These are phyloP conservation scores for Fukomys damarensis DNA, from an alignment of 2,113 vertebrate species.

Conservation along the genomic window DNA sequence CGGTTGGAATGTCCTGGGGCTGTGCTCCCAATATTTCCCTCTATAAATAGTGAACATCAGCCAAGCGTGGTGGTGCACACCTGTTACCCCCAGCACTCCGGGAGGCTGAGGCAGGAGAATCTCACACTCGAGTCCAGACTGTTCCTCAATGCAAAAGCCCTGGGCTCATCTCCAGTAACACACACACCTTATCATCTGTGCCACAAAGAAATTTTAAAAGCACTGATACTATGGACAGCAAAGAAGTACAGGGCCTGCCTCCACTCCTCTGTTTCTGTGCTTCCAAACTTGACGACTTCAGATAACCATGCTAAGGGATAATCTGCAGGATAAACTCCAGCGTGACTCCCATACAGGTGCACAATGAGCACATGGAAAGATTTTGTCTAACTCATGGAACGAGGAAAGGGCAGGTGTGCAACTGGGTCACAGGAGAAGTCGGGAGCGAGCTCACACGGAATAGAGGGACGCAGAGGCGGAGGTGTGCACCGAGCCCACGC, in stretches of 20 bases:
- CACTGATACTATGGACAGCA: background rate
- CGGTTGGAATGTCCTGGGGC: background rate
- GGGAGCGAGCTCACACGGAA: background rate
- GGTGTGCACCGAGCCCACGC: background rate
- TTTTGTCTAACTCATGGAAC: background rate
- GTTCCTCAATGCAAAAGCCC: background rate
- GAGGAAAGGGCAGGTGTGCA: background rate
- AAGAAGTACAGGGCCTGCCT: background rate
- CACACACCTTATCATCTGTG: background rate
- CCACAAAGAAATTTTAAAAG: background rate
- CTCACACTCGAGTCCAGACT: background rate
- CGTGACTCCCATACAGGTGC: background rate
- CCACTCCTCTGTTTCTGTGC: background rate
- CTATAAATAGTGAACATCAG: background rate
- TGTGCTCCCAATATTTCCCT: background rate
- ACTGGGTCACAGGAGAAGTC: background rate
- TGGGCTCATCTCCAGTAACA: background rate
- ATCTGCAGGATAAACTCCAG: background rate
- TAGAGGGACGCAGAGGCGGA: background rate
- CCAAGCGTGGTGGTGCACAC: background rate
- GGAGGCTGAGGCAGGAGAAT: background rate
- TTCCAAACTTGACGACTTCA: background rate
- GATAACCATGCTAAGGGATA: background rate
- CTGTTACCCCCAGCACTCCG: background rate
- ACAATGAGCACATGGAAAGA: background rate